Conservation (phyloP, 2,888 invertebrate genomes). For the Drosophila kanekoi region DNA sequence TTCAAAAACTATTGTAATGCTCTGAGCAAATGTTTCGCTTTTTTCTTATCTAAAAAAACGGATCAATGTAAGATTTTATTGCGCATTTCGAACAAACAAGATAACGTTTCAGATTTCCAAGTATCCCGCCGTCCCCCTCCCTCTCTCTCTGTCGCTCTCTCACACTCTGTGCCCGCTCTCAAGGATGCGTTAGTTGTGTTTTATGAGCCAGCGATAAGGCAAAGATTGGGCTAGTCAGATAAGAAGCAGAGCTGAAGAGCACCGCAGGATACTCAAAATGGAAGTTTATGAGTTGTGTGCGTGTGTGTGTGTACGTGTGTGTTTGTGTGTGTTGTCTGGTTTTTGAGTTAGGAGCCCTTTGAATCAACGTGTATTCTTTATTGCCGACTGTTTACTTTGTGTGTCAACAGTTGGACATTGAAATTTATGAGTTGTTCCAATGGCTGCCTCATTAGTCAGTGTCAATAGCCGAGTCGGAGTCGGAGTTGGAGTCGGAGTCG, state of each 20-base stretch:
- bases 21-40: slow-evolving; percentile 22
- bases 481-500: no score
- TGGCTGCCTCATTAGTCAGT: slow-evolving; percentile 56
- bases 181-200: slow-evolving; percentile 40
- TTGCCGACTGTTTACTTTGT: slow-evolving; percentile 51
- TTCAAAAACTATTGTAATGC: not conserved
- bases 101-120: slow-evolving; percentile 47
- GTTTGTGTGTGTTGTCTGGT: slow-evolving; percentile 11
- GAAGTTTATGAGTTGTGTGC: slow-evolving; percentile 17
- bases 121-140: slow-evolving; percentile 17
- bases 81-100: slow-evolving; percentile 54
- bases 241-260: slow-evolving; percentile 25
- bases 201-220: slow-evolving; percentile 46
- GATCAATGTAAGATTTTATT: slow-evolving; percentile 54
- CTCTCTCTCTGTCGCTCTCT: not conserved
- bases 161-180: not conserved
- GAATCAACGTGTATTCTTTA: slow-evolving; percentile 22
- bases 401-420: slow-evolving; percentile 54
- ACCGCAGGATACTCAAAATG: slow-evolving; percentile 46
- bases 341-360: slow-evolving; percentile 47
- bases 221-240: slow-evolving; percentile 38
- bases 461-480: slow-evolving; percentile 42
- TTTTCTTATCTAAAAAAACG: slow-evolving; percentile 33
- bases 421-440: slow-evolving; percentile 54
- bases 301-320: slow-evolving; percentile 6